Evolutionary conservation across 2,113 vertebrate species (phyloP).

Genomic region (Cyphomyrus discorhynchus): DNA sequence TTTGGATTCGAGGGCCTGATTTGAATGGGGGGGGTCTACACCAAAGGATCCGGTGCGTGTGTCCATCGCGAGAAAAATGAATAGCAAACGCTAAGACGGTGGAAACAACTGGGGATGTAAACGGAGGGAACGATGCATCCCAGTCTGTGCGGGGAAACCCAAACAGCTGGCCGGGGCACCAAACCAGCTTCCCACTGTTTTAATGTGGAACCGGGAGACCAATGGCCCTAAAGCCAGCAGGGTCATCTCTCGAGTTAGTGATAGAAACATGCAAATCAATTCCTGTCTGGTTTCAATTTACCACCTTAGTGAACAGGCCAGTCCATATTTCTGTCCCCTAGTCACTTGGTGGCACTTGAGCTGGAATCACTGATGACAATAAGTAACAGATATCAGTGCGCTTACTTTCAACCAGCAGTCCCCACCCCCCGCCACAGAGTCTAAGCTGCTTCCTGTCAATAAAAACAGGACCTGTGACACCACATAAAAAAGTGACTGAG

Average conservation of each 20-base stretch:
- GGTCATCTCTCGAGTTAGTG: not conserved
- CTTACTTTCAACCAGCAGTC: not conserved
- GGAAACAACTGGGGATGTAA: conserved; percentile 41
- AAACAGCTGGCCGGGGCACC: not conserved
- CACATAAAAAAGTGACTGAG: not conserved
- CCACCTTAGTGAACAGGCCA: not conserved
- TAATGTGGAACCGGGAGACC: not conserved
- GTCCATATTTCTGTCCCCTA: not conserved
- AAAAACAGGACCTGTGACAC: not conserved
- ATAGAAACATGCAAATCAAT: too few species aligned
- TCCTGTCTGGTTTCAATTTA: not conserved
- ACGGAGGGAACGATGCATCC: conserved; percentile 42
- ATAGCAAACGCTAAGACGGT: conserved; percentile 48
- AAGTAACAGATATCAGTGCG: not conserved
- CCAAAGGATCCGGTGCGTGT: conserved; percentile 32
- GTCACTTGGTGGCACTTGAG: not conserved
- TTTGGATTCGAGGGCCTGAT: too few species aligned
- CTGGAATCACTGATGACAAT: not conserved
- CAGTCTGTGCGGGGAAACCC: not conserved
- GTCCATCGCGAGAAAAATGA: conserved; percentile 46
- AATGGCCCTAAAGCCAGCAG: not conserved
- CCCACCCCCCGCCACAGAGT: not conserved
- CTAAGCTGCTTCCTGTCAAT: not conserved
- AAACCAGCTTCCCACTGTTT: not conserved
- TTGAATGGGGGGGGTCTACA: too few species aligned